These are phyloP conservation scores for Apamea anceps DNA, from an alignment of 2,888 invertebrate species.

Conservation along the genomic window DNA sequence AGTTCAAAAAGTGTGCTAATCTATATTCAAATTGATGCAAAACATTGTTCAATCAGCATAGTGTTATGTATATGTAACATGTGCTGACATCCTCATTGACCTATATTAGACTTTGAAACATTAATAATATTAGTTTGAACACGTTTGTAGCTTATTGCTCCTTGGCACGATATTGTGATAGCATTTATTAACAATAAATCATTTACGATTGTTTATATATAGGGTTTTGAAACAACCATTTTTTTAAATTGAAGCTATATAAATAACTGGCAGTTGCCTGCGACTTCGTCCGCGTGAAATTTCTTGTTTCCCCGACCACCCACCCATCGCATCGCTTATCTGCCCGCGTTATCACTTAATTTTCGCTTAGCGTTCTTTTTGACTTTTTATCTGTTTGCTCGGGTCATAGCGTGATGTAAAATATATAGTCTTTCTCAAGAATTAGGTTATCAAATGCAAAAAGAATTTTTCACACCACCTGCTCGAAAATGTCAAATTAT, in stretches of 20 bases:
- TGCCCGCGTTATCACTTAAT: too few relatives aligned
- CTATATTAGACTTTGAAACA: constrained; percentile 43
- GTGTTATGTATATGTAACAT: constrained; percentile 14
- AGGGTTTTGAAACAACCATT: constrained; percentile 18
- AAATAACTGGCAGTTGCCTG: not conserved
- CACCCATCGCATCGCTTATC: too few relatives aligned
- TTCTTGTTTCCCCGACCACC: not conserved
- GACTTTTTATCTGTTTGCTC: not conserved
- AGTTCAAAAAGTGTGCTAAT: not conserved
- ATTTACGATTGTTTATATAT: constrained; percentile 46
- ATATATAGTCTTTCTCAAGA: not conserved
- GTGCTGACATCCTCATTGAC: constrained; percentile 53
- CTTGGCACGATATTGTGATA: constrained; percentile 54
- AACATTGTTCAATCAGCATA: constrained; percentile 10
- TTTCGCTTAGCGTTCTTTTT: too few relatives aligned
- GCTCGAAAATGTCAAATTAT: too few relatives aligned
- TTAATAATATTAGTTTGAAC: constrained; percentile 43
- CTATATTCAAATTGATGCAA: constrained; percentile 12
- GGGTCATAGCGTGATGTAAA: not conserved
- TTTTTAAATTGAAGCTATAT: constrained; percentile 18
- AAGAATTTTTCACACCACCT: too few relatives aligned
- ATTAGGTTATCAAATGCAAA: not conserved
- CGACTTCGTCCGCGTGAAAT: not conserved
- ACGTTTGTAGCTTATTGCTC: constrained; percentile 43
- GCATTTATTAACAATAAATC: constrained; percentile 51